Base-by-base conservation (phyloP, 92 coral and sea anemone genomes). In the Micromussa lordhowensis region DNA sequence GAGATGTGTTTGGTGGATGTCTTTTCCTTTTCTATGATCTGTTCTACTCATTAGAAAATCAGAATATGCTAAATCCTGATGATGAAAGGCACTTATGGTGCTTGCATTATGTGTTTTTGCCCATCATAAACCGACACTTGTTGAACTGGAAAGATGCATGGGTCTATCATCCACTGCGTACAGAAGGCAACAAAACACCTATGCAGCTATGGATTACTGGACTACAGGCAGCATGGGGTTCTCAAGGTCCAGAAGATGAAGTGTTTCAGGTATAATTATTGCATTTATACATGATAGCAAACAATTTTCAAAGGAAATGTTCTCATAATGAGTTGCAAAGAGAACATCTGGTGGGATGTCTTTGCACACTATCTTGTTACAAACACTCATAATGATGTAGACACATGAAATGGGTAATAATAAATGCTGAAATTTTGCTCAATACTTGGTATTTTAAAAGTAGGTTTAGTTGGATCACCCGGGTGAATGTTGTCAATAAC, bases 201-300 rank as follows among this genome's bases (percentile, higher is more conserved):
- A 86, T 90, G 84, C 95, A 93, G 73, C 68, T 93, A 17, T 90
- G 95, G 95, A 93, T 90, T 48, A 19, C 79, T 63, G 91, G 95
- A 48, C 83, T 87, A 19, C 85, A 44, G 4, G 89, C 24, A 71
- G 90, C 93, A 31, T 85, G 93, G 89, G 75, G 80, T 28, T 90
- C 82, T 34, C 81, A 18, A 29, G 75, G 82, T 53, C 75, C 86
- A 68, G 93, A 90, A 53, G 93, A 57, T 78, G 78, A 78, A 53
- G 68, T 32, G 63, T 78, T 80, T 75, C n/a, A n/a, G n/a, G n/a
- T n/a, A n/a, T n/a, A n/a, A n/a, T n/a, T n/a, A n/a, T n/a, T n/a
- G n/a, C n/a, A n/a, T n/a, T n/a, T n/a, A n/a, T n/a, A n/a, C n/a
- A n/a, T n/a, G n/a, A n/a, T n/a, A n/a, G n/a, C n/a, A n/a, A n/a